Evolutionary conservation across 2,113 vertebrate species (phyloP), one percentile per base, ranked within the genome.

Genomic region (Ancistrus triradiatus): DNA sequence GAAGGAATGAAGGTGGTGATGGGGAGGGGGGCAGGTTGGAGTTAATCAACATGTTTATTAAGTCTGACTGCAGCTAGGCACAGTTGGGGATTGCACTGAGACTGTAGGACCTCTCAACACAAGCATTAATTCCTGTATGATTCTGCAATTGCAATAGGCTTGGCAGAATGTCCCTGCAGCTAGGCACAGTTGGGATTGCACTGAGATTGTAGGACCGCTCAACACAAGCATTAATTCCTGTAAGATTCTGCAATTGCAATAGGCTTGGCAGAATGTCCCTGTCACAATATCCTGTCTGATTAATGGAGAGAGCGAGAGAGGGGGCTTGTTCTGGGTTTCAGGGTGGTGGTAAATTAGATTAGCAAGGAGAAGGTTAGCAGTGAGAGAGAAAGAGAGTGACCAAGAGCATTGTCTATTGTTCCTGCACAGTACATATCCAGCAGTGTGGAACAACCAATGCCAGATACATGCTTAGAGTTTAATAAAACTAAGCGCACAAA

Each of bases 241-340:
- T n/a, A 6, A 14, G 38, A 7, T 14, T n/a, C 38, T 42, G 38
- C 11, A 78, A 74, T 79, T 80, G 78, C 72, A 59, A 68, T 67
- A 51, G 57, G 61, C 63, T 25, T 11, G 7, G 8, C 2, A 11
- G 8, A 42, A 42, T 42, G 11, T n/a, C 5, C 2, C 38, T 42
- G 11, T 42, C 35, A 37, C 38, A 42, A 42, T n/a, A 42, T 73
- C 51, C 68, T 62, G 77, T 70, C 76, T 81, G 78, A 82, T 84
- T 80, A 80, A 73, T 74, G 62, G 52, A 43, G 56, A n/a, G n/a
- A n/a, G 28, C 44, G 64, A 47, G 37, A 43, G 35, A 63, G 69
- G 58, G 57, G 7, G 1, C 9, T 2, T 9, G 46, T 25, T 48
- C 37, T 58, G 55, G 55, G 55, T 11, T 43, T 58, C 10, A n/a